These are phyloP conservation scores for Cotesia glomerata DNA, from an alignment of 1,140 invertebrate species.

Conservation along the genomic window DNA sequence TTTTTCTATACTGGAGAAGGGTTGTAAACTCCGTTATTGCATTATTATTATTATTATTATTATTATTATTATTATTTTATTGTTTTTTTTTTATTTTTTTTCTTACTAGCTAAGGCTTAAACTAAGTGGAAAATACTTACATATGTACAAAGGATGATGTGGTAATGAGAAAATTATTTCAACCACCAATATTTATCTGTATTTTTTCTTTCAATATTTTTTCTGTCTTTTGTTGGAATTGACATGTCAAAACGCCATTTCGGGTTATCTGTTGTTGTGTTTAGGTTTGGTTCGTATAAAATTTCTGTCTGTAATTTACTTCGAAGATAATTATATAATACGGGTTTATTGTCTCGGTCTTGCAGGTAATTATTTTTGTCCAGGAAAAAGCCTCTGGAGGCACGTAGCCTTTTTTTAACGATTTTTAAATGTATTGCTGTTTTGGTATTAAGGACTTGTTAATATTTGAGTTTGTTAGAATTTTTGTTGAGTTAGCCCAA, in stretches of 20 bases:
- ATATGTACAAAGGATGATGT: too few relatives aligned
- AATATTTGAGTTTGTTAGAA: not conserved
- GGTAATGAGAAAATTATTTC: not conserved
- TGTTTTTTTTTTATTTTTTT: too few relatives aligned
- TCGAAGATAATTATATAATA: not conserved
- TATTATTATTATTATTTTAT: too few relatives aligned
- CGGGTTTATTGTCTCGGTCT: not conserved
- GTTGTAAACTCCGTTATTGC: too few relatives aligned
- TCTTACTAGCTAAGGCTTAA: too few relatives aligned
- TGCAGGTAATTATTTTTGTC: not conserved
- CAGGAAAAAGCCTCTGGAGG: not conserved
- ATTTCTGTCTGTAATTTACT: not conserved
- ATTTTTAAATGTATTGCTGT: not conserved
- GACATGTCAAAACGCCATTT: not conserved
- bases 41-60: too few relatives aligned
- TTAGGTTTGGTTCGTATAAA: not conserved
- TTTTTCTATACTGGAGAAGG: too few relatives aligned
- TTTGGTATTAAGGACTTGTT: not conserved
- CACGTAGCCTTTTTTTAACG: not conserved
- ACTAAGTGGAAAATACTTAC: too few relatives aligned
- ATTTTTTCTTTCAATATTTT: not conserved
- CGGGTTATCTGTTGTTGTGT: not conserved
- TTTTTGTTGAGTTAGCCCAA: constrained; percentile 6
- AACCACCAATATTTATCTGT: not conserved
- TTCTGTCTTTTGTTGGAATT: not conserved